These are phyloP conservation scores for Sturnira hondurensis DNA, from an alignment of 2,113 vertebrate species.

Conservation along the genomic window DNA sequence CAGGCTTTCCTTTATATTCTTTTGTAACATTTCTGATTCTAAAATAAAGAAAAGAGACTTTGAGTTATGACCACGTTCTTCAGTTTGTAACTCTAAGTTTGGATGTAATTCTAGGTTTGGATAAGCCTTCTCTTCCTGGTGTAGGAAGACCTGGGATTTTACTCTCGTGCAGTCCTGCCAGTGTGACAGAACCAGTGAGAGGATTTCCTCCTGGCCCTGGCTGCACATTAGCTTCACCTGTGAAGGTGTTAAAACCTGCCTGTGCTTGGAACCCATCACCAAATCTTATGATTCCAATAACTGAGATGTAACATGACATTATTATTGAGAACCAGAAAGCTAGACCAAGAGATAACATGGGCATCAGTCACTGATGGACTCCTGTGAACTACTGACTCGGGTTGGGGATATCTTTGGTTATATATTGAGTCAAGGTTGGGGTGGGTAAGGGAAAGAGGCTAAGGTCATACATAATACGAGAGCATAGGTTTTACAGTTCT, in stretches of 20 bases:
- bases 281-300: background rate
- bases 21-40: constrained; percentile 90
- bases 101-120: background rate
- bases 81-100: background rate
- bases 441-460: background rate
- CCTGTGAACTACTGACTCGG: background rate
- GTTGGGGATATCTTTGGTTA: background rate
- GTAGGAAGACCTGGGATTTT: background rate
- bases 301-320: too few species aligned
- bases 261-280: background rate
- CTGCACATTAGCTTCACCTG: background rate
- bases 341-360: background rate
- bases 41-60: constrained; percentile 27
- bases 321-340: background rate
- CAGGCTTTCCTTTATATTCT: constrained; percentile 83
- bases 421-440: background rate
- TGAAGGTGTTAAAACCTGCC: background rate
- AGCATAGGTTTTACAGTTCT: background rate
- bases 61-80: background rate
- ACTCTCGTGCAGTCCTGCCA: background rate
- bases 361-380: fast-evolving
- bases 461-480: background rate
- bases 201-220: background rate
- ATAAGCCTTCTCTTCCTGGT: background rate
- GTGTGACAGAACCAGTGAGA: background rate